Percentiles rank a stretch among this genome's conserved stretches.
phyloP scores from a whole-genome alignment of 2,113 vertebrate genomes.

The Antechinus flavipes region DNA sequence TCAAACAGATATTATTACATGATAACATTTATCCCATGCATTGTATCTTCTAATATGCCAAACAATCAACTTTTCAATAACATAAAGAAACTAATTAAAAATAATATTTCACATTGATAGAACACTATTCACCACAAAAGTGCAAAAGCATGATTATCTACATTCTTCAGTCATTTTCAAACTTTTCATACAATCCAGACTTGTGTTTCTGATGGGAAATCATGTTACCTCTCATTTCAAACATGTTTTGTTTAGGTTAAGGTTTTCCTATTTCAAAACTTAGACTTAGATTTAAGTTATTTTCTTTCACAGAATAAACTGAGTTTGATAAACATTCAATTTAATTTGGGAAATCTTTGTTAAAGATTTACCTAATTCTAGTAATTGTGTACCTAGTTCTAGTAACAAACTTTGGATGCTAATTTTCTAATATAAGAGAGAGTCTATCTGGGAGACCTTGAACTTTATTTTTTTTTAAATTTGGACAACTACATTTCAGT shows the following conservation, averaged over 20 bases:
- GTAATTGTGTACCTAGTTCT: background rate
- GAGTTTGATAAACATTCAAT: background rate
- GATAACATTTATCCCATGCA: background rate
- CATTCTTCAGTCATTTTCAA: slow-evolving; percentile 32
- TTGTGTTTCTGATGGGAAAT: slow-evolving; percentile 54
- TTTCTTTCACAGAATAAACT: slow-evolving; percentile 55
- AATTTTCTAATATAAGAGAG: background rate
- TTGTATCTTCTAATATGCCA: background rate
- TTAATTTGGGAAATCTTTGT: background rate
- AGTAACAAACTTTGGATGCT: background rate
- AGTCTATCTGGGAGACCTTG: background rate
- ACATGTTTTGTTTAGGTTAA: slow-evolving; percentile 54
- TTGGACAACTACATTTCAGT: background rate
- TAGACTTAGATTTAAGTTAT: slow-evolving; percentile 11
- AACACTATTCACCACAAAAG: fast-evolving
- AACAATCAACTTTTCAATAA: background rate
- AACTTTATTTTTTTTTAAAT: background rate
- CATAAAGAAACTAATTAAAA: background rate
- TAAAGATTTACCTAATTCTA: background rate
- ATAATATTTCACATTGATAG: background rate
- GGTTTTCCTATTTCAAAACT: slow-evolving; percentile 4
- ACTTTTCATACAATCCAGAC: background rate
- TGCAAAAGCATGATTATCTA: background rate
- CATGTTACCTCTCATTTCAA: slow-evolving; percentile 39
- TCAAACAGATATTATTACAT: slow-evolving; percentile 3